These are phyloP conservation scores for Salticus scenicus DNA, from an alignment of 2,888 invertebrate genomes.

Conservation along the genomic window DNA sequence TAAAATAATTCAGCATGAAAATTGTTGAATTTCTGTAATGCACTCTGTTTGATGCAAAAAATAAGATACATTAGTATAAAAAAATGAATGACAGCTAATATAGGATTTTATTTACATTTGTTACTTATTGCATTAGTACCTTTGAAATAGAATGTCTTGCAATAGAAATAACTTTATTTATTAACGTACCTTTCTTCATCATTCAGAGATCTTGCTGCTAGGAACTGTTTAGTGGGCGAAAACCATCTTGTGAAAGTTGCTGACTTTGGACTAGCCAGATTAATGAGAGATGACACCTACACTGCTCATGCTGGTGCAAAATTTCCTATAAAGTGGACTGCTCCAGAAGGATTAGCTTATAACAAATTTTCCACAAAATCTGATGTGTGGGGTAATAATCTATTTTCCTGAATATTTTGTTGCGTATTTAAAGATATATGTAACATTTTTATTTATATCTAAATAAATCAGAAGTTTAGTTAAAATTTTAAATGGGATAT, in stretches of 20 bases:
- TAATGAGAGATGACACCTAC: constrained; percentile 98
- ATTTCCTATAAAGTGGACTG: constrained; percentile 99
- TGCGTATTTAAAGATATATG: neutral
- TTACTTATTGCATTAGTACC: too few relatives aligned
- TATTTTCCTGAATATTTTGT: neutral
- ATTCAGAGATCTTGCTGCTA: constrained; percentile 94
- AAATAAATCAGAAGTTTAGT: too few relatives aligned
- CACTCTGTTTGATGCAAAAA: too few relatives aligned
- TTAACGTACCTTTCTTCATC: neutral
- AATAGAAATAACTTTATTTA: too few relatives aligned
- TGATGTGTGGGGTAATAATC: constrained; percentile 79
- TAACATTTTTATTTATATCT: too few relatives aligned
- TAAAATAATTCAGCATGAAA: too few relatives aligned
- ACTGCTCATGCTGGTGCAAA: constrained; percentile 99
- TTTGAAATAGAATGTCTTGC: too few relatives aligned
- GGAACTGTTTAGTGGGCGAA: constrained; percentile 98
- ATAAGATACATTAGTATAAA: too few relatives aligned
- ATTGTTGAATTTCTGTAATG: too few relatives aligned
- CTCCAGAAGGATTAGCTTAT: constrained; percentile 98
- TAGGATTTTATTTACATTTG: too few relatives aligned
- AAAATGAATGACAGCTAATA: too few relatives aligned
- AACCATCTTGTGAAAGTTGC: constrained; percentile 98
- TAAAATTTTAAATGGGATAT: too few relatives aligned
- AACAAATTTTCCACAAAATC: constrained; percentile 96
- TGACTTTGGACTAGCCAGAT: constrained; percentile 97